Base-by-base conservation (phyloP, 2,797 vertebrate species). In the Syngnathus rostellatus region DNA sequence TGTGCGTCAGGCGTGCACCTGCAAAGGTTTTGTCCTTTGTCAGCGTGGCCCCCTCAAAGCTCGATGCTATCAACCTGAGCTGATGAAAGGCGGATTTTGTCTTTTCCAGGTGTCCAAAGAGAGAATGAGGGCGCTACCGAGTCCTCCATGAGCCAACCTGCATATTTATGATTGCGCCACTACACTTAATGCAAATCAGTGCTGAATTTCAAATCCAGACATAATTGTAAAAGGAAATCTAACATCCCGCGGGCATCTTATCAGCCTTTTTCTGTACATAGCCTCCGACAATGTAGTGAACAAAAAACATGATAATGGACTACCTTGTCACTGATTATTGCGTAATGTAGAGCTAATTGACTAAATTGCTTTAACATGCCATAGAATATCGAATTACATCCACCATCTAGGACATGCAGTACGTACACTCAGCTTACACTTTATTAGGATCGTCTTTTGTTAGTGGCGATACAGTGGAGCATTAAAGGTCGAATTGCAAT, bases 51-150 rank as follows among this genome's bases (percentile, higher is more conserved):
- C 31, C 70, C 74, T 79, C 72, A 57, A 57, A 57, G 55, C 25
- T 69, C 61, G 80, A 79, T 77, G 63, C 72, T 83, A 79, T 86
- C 80, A 66, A 68, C 68, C 72, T 66, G 64, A 73, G 31, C 50
- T 87, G 88, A 88, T 88, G 85, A 89, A 89, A 87, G 83, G 62
- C 63, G 70, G 75, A 82, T 71, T 69, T 74, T 72, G 71, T 73
- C 63, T 67, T 75, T 46, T 76, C 78, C 84, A 87, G 83, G 80
- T 87, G 86, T 73, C 58, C 41, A 63, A 31, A 31, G 68, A 54
- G 10, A 45, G 40, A 61, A 74, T 57, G 21, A 38, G 10, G 45
- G 54, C 66, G 23, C 54, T 12, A 17, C 23, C 25, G 21, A 58
- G 51, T 64, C 60, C 58, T 68, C 66, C 45, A 17, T 6, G 54